These are phyloP conservation scores for Galagoides demidoff DNA, from an alignment of 2,797 vertebrate genomes.

Conservation along the genomic window DNA sequence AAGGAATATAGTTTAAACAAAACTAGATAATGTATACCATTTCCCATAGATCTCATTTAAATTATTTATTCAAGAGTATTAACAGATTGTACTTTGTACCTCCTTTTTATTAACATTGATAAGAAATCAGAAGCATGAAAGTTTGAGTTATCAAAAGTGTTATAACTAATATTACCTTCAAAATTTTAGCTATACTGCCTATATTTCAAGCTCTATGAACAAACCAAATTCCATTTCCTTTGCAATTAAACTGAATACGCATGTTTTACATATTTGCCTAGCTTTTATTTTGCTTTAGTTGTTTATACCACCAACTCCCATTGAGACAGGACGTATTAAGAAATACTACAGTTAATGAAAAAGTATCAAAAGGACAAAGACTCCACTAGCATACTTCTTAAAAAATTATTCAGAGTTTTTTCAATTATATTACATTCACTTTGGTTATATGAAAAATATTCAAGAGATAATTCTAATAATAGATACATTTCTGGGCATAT, in stretches of 20 bases:
- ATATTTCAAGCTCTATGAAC: constrained; percentile 23
- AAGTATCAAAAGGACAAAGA: constrained; percentile 23
- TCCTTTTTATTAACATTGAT: constrained; percentile 41
- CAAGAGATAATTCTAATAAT: constrained; percentile 49
- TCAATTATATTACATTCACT: not conserved
- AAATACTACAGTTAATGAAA: constrained; percentile 21
- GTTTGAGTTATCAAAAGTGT: constrained; percentile 49
- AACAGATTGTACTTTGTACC: constrained; percentile 12
- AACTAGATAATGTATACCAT: not conserved
- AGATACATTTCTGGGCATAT: not conserved
- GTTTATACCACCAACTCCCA: constrained; percentile 37
- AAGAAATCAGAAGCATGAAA: constrained; percentile 21
- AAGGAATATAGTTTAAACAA: not conserved
- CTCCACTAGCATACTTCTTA: not conserved
- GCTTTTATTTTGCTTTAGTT: constrained; percentile 48
- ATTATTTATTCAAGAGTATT: constrained; percentile 42
- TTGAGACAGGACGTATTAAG: constrained; percentile 3
- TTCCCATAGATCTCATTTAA: constrained; percentile 22
- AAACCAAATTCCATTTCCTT: constrained; percentile 29
- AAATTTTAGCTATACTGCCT: not conserved
- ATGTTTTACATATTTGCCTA: not conserved
- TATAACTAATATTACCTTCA: constrained; percentile 11
- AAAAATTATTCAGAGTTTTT: constrained; percentile 45
- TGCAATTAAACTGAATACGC: constrained; percentile 36
- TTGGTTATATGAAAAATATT: constrained; percentile 42